Evolutionary conservation across 2,113 vertebrate species (phyloP).

Genomic region (Macaca nemestrina): DNA sequence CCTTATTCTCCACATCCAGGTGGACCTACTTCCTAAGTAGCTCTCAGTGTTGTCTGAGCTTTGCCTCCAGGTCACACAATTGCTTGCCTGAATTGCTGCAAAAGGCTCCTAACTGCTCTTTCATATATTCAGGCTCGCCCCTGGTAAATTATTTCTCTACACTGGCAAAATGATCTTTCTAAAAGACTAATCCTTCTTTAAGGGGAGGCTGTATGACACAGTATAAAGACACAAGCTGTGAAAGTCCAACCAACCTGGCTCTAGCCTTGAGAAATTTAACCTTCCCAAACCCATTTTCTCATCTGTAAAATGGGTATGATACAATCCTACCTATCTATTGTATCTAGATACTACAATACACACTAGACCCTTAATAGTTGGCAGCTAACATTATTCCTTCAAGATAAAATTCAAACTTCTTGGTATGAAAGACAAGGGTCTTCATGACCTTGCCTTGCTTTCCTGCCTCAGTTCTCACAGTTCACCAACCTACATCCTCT

Average conservation of each 20-base stretch:
- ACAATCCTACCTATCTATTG: neutral
- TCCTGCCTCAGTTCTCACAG: neutral
- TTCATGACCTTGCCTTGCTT: neutral
- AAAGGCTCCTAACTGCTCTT: neutral
- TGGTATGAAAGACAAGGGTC: neutral
- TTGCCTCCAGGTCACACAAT: neutral
- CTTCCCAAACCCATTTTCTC: neutral
- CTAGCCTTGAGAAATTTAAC: neutral
- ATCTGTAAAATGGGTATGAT: neutral
- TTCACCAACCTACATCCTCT: neutral
- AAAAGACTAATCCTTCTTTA: neutral
- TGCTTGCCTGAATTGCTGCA: neutral
- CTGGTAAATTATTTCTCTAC: neutral
- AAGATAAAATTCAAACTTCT: neutral
- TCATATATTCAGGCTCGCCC: neutral
- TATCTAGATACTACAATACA: neutral
- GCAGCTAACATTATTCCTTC: constrained; percentile 6
- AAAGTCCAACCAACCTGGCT: neutral
- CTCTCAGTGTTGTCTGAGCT: neutral
- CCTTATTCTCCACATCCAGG: neutral
- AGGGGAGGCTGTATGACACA: neutral
- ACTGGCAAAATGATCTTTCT: neutral
- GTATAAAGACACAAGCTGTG: neutral
- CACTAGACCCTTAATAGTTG: neutral
- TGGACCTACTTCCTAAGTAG: neutral